Conservation (phyloP, 2,113 vertebrate genomes). For the Anarrhichthys ocellatus region DNA sequence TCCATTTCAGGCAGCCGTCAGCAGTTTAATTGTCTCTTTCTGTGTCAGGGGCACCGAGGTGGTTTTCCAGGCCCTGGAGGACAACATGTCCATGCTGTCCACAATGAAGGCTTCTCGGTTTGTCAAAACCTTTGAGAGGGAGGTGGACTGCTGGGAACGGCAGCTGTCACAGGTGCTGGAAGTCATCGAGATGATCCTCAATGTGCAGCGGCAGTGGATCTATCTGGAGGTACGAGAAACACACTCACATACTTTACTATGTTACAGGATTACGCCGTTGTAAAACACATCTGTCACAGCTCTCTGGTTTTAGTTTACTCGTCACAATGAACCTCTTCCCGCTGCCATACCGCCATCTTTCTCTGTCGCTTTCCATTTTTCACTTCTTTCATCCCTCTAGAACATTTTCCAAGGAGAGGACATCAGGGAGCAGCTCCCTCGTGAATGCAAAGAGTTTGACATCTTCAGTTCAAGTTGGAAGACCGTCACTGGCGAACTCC, state of each 20-base stretch:
- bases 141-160: slow-evolving; percentile 90
- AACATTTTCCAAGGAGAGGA: slow-evolving; percentile 93
- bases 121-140: slow-evolving; percentile 88
- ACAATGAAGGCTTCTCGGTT: slow-evolving; percentile 92
- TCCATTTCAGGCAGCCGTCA: neutral
- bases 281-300: neutral
- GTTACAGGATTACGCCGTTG: neutral
- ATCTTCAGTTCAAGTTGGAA: slow-evolving; percentile 87
- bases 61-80: slow-evolving; percentile 88
- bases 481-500: slow-evolving; percentile 83
- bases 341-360: neutral
- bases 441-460: slow-evolving; percentile 87
- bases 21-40: neutral
- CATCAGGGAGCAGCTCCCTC: slow-evolving; percentile 89
- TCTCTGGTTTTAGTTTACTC: neutral
- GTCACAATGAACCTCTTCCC: neutral
- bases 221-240: slow-evolving; percentile 87
- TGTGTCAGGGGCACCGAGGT: slow-evolving; percentile 86
- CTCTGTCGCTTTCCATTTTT: neutral
- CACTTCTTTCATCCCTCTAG: slow-evolving; percentile 65
- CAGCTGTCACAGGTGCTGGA: slow-evolving; percentile 88
- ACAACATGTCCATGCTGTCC: slow-evolving; percentile 89
- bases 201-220: slow-evolving; percentile 91
- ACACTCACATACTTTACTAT: neutral
- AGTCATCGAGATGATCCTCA: slow-evolving; percentile 88